Conservation (phyloP, 2,888 invertebrate species). For the Drosophila anceps region DNA sequence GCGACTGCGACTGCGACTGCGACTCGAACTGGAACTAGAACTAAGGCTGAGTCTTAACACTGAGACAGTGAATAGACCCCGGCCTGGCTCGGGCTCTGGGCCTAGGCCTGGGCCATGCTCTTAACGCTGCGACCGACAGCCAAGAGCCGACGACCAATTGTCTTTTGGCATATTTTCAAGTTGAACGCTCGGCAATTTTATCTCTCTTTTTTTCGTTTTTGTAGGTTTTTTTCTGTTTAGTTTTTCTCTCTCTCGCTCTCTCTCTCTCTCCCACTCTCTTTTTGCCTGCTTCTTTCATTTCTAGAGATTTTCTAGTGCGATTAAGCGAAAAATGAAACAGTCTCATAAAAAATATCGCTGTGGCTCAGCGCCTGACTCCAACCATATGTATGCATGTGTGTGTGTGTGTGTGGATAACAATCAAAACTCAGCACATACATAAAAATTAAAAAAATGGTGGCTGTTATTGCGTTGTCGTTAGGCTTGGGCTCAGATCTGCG, state of each 20-base stretch:
- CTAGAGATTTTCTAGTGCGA: constrained; percentile 74
- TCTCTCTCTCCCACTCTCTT: not conserved
- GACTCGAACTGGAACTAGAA: constrained; percentile 43
- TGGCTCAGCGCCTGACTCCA: constrained; percentile 40
- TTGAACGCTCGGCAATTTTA: constrained; percentile 72
- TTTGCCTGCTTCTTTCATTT: constrained; percentile 54
- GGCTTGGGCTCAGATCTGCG: constrained; percentile 43
- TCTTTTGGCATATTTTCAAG: constrained; percentile 81
- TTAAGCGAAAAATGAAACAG: constrained; percentile 78
- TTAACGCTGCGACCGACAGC: constrained; percentile 58
- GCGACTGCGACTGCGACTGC: constrained; percentile 40
- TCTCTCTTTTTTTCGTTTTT: not conserved
- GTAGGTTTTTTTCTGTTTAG: constrained; percentile 7
- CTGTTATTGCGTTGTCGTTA: constrained; percentile 60
- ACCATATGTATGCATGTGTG: constrained; percentile 1
- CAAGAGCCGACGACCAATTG: constrained; percentile 72
- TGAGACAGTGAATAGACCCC: constrained; percentile 27
- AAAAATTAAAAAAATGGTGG: constrained; percentile 66
- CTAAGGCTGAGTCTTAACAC: constrained; percentile 32
- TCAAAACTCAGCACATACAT: constrained; percentile 56
- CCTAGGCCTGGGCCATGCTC: constrained; percentile 60
- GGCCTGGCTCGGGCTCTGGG: constrained; percentile 26
- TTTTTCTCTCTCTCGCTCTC: not conserved
- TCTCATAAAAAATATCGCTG: constrained; percentile 71
- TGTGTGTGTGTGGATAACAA: constrained; percentile 40